Base-by-base conservation (phyloP, 2,797 vertebrate species). In the Oreochromis grahami region DNA sequence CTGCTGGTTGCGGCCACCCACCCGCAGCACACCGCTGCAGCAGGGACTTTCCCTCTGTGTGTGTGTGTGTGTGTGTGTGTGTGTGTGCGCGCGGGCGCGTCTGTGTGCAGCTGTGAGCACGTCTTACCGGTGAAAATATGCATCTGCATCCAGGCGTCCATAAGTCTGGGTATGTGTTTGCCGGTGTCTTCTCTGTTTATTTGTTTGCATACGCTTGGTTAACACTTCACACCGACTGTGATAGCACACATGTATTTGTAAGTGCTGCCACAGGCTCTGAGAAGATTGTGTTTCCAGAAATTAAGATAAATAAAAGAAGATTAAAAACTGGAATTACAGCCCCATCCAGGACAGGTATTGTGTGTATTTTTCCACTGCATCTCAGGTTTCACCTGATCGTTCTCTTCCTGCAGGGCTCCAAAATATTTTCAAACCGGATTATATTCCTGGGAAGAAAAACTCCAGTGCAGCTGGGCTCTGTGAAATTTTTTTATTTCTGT, bases 1-100 rank as follows among this genome's bases (percentile, higher is more conserved):
- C 84, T 24, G 77, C 84, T 21, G 77, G 84, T 83, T 53, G 2
- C 2, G 53, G 87, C 84, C 89, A 89, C 88, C 93, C 93, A 92
- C 93, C 80, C 87, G 77, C 76, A 14, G 82, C 15, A 72, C 80
- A 45, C 36, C 8, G 5, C 74, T 72, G 58, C 87, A 76, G 78
- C 6, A 2, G 91, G 90, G 89, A 87, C 83, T 92, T 91, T 90
- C 91, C 90, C 51, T 34, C 15, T 26, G 26, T 4, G 26, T 26
- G 26, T 2, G 26, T 4, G 26, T 2, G 24, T 3, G 24, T 4
- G 26, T 26, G 26, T 4, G 26, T 26, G 26, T 26, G 14, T 45
- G 45, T 17, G 24, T 24, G 24, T 24, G 24, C 3, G 24, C 24
- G 24, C 1, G 24, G 3, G 24, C 24, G 19, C 60, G 78, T 74